These are phyloP conservation scores for Brachionus angularis DNA, from an alignment of 1,140 invertebrate genomes.

Conservation along the genomic window DNA sequence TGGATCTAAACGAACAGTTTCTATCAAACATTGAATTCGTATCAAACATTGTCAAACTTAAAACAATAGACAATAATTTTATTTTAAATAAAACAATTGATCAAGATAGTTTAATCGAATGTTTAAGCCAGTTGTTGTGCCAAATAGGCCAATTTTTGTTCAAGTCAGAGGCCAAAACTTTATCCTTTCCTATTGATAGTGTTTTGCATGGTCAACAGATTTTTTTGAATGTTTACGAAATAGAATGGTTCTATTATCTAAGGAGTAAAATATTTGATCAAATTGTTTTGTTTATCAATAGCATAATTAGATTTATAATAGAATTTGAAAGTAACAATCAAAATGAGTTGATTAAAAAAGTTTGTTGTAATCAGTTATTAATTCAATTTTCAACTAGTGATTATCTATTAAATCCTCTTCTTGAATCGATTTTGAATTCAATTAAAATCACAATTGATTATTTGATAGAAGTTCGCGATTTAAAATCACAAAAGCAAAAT, in stretches of 20 bases:
- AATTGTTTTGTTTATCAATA: constrained; percentile 5
- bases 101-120: constrained; percentile 3
- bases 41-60: constrained; percentile 18
- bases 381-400: constrained; percentile 19
- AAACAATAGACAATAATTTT: constrained; percentile 26
- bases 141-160: constrained; percentile 15
- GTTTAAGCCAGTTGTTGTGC: neutral
- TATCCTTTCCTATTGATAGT: constrained; percentile 28
- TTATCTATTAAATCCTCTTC: neutral
- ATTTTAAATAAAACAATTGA: neutral
- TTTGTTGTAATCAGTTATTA: constrained; percentile 9
- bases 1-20: neutral
- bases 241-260: constrained; percentile 35
- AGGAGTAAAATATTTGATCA: constrained; percentile 9
- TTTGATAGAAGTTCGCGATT: neutral
- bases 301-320: neutral
- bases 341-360: neutral
- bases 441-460: constrained; percentile 7
- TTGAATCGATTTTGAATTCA: neutral
- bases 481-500: neutral
- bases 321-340: constrained; percentile 1
- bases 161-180: neutral
- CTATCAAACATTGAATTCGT: constrained; percentile 17
- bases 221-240: constrained; percentile 19
- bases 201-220: constrained; percentile 29